Base-by-base conservation (phyloP, 2,113 vertebrate species). In the Eurypyga helias region DNA sequence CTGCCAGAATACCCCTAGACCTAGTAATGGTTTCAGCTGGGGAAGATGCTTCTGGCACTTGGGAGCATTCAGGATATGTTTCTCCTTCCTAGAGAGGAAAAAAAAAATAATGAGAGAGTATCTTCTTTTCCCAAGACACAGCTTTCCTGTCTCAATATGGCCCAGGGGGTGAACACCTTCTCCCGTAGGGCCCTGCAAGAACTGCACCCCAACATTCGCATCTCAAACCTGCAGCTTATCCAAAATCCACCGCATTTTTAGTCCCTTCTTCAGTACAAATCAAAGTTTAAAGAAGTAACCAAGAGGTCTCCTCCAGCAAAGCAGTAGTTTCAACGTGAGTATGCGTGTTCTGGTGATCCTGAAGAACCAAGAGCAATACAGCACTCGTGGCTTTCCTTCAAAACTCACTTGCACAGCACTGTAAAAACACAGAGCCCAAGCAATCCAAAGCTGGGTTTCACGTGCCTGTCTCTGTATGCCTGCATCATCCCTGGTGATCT, bases 291-390 rank as follows among this genome's bases (percentile, higher is more conserved):
- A 60, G 80, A 76, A 21, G 29, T 38, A 86, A 48, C 29, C n/a
- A 76, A 49, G 33, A 92, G 23, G 31, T 57, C n/a, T 67, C 48
- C 64, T 85, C 17, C 31, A 46, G 11, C 36, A 84, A 93, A 75
- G 57, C 21, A 54, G 24, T 13, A 54, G 52, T 76, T 75, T 67
- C 51, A 66, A 54, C 1, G 4, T 0, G 3, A 88, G 4, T 33
- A 51, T 11, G 9, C 13, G 26, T 1, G 2, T 58, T 75, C 17
- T 0, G 2, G 43, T 13, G 29, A 83, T 23, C 34, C 4, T 64
- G 52, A 79, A 66, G 57, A 79, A 72, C 52, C 28, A 62, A 90
- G 19, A 48, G 17, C 31, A 55, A 45, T 5, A 76, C 1, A 85
- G 17, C n/a, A 82, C 18, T 78, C 46, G 20, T 2, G 14, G 18